Conservation (phyloP, 2,113 vertebrate species). For the Lepisosteus oculatus region DNA sequence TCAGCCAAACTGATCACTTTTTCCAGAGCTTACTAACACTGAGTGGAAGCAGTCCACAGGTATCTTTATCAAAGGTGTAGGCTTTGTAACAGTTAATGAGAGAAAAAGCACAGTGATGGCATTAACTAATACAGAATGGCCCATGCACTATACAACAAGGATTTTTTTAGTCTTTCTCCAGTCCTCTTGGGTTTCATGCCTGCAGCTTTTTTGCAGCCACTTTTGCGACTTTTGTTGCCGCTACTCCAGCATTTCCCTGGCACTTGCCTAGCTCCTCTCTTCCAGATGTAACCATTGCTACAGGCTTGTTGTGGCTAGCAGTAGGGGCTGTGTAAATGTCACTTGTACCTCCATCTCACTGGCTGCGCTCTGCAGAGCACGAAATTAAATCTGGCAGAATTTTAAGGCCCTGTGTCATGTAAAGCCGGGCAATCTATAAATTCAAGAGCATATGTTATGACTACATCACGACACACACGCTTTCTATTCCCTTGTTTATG, state of each 20-base stretch:
- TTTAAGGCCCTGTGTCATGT: conserved; percentile 48
- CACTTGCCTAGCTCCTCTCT: conserved; percentile 28
- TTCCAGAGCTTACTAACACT: not conserved
- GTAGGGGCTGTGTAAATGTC: conserved; percentile 65
- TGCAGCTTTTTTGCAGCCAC: not conserved
- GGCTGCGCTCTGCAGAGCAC: conserved; percentile 58
- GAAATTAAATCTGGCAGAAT: conserved; percentile 71
- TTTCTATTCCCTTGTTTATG: conserved; percentile 39
- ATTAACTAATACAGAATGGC: no score
- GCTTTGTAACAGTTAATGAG: not conserved
- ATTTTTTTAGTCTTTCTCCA: not conserved
- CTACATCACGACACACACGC: conserved; percentile 31
- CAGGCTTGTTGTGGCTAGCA: conserved; percentile 52
- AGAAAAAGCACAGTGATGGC: not conserved
- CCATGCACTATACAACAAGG: no score
- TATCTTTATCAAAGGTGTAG: not conserved
- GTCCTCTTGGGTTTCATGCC: not conserved
- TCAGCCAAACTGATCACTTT: not conserved
- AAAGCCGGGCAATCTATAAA: conserved; percentile 36
- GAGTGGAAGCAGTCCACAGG: not conserved
- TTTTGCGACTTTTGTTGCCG: not conserved
- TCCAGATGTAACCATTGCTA: conserved; percentile 56
- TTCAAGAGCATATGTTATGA: conserved; percentile 40
- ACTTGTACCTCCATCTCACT: conserved; percentile 46
- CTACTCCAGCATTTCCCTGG: conserved; percentile 25